Evolutionary conservation across 2,113 vertebrate species (phyloP), one percentile per base, ranked within the genome.

Genomic region (Gadus chalcogrammus): DNA sequence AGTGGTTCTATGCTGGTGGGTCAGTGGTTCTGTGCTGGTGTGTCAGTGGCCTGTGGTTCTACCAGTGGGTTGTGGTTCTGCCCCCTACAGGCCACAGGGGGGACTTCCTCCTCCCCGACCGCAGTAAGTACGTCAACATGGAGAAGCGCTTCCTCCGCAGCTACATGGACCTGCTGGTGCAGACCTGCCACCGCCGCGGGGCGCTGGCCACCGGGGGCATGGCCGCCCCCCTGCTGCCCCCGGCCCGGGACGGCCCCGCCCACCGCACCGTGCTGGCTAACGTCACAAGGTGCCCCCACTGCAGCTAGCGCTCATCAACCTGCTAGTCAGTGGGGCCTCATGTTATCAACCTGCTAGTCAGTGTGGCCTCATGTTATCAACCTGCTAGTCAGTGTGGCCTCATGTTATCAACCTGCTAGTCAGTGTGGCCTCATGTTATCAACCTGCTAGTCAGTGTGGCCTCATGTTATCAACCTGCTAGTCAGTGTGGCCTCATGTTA

Each of bases 121-220:
- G 88, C 68, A 91, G 90, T 70, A 93, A 92, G 75, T 94, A 93
- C 1, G 90, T 94, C 38, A 92, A 93, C 85, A 94, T 93, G 92
- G 91, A 94, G 77, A 93, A 93, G 73, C 87, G 62, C 15, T 94
- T 93, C 27, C 88, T 93, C 60, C 88, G 71, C 65, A 90, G 87
- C 76, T 92, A 88, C 87, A 94, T 91, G 91, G 89, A 88, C 48
- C 85, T 92, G 65, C 61, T 90, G 77, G 85, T 91, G 35, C 86
- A 90, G 83, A 91, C 79, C 0, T 90, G 85, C 67, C 89, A 93
- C 64, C 76, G 79, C 6, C 80, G 84, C 13, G 85, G 88, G 4
- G 88, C 88, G 1, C 69, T 93, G 75, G 92, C 93, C 70, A 93
- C 92, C 0, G 91, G 92, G 18, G 93, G 92, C 31, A 91, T 86